Conservation (phyloP, 2,888 invertebrate species). For the Venustoraphidia nigricollis region DNA sequence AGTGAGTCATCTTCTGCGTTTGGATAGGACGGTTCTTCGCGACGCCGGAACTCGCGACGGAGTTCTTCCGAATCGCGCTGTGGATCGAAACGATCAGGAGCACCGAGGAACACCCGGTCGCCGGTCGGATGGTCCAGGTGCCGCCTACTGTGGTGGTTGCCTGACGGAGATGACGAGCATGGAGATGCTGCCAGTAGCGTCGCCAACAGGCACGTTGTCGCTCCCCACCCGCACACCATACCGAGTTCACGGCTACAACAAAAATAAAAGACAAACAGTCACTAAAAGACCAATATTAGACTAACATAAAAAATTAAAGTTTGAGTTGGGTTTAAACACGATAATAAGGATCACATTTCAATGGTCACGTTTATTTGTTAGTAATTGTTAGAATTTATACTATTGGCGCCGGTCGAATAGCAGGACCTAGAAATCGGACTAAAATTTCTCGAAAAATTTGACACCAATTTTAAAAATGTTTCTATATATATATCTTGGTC, state of each 20-base stretch:
- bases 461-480: no score
- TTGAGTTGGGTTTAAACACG: no score
- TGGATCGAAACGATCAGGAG: constrained; percentile 27
- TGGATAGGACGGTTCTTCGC: constrained; percentile 23
- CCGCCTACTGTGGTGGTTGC: constrained; percentile 1
- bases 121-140: constrained; percentile 9
- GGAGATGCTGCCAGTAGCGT: neutral
- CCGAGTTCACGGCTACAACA: constrained; percentile 2
- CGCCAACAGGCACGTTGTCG: constrained; percentile 1
- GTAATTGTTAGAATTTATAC: no score
- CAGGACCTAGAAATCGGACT: no score
- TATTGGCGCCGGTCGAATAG: no score
- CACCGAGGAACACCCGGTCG: constrained; percentile 24
- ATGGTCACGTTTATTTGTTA: no score
- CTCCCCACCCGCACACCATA: constrained; percentile 3
- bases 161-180: neutral
- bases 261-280: neutral
- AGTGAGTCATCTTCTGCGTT: constrained; percentile 50
- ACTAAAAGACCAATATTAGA: no score
- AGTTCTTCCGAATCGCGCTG: constrained; percentile 27
- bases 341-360: no score
- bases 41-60: constrained; percentile 19
- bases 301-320: no score
- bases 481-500: no score
- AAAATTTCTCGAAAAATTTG: no score